Base-by-base conservation (phyloP, 2,888 invertebrate genomes). In the Amiota communis region DNA sequence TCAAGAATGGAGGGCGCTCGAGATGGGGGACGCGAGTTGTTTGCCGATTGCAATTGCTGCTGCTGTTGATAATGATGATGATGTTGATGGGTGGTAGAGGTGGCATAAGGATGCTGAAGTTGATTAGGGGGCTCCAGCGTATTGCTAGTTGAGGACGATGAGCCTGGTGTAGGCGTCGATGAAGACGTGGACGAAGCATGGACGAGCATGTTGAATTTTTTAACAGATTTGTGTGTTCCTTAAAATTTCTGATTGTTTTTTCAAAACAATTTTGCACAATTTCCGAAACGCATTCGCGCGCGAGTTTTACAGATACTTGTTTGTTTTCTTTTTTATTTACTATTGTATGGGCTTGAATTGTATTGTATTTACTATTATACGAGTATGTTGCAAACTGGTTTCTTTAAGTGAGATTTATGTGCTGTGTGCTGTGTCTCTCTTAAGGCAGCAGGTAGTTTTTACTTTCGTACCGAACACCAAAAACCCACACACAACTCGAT, bases 1-100 rank as follows among this genome's bases (percentile, higher is more conserved):
- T 92, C 92, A 82, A 92, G 88, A 79, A 92, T 91, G 72, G 92
- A 91, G 75, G 91, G 90, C 10, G 91, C 89, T 61, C 90, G 87
- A 76, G 88, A 88, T 11, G 87, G 87, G 11, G 87, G 87, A 12
- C 87, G 87, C 12, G 88, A 85, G 76, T 82, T 85, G 73, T 82
- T 85, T 15, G 77, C 72, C 48, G 73, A 78, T 57, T 85, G 82
- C 76, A 83, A 64, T 56, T 84, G 83, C 64, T 82, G 84, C 63
- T 78, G 75, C 70, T 80, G 79, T 20, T 79, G 80, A 46, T 80
- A 83, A 53, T 77, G 73, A 65, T 77, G 79, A 53, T 71, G 77
- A 20, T 78, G 80, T 13, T 76, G 80, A 51, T 81, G 85, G 84
- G 2, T 83, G 80, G 49, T 78, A 81, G 10, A 76, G 53, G 9